Percentiles rank a stretch among this genome's conserved stretches.
phyloP scores from a whole-genome alignment of 2,797 vertebrate genomes.

The Paguma larvata region DNA sequence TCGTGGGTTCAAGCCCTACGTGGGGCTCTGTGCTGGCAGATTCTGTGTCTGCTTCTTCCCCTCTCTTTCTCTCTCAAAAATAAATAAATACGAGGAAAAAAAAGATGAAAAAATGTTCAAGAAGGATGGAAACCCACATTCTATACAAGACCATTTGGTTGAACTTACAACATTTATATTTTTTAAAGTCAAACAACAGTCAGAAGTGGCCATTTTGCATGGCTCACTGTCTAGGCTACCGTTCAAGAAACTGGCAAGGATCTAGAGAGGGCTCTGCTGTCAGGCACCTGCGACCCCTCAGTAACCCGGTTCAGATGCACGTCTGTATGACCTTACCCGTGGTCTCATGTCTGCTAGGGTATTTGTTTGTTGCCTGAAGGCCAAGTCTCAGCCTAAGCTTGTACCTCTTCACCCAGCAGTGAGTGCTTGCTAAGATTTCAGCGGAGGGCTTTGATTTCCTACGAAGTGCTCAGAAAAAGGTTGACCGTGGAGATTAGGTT shows the following conservation, averaged over 20 bases:
- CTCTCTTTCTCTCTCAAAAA: too few species aligned
- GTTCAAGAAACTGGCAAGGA: background rate
- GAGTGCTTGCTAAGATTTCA: background rate
- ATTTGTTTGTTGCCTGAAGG: background rate
- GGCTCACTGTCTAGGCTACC: background rate
- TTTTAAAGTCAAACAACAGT: background rate
- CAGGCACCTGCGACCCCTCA: accelerated
- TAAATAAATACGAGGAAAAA: too few species aligned
- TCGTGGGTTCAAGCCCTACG: too few species aligned
- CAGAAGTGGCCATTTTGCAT: background rate
- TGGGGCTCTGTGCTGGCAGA: too few species aligned
- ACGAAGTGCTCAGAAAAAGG: background rate
- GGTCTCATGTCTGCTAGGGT: too few species aligned
- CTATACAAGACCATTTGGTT: background rate
- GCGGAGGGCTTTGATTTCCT: background rate
- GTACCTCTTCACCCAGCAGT: background rate
- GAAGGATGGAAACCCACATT: background rate
- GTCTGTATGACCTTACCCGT: background rate
- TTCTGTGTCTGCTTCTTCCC: too few species aligned
- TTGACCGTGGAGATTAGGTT: background rate
- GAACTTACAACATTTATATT: background rate
- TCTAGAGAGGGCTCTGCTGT: background rate
- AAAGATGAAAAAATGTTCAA: background rate
- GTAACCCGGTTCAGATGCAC: background rate
- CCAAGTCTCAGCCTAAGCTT: background rate